Base-by-base conservation (phyloP, 2,888 invertebrate species). In the Drosophila limbata region DNA sequence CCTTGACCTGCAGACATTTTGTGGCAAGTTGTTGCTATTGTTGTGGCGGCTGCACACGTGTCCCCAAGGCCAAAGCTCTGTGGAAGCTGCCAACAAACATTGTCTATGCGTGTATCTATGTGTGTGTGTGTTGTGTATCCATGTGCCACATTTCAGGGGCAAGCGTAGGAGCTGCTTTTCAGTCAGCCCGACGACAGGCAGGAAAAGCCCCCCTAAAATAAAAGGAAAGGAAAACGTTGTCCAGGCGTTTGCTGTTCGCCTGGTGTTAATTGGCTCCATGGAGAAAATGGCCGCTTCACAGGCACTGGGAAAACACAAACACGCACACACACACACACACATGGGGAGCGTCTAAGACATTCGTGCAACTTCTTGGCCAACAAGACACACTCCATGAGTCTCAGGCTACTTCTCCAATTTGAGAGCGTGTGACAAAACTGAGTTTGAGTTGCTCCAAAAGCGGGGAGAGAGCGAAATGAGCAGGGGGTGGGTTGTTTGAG, bases 271-370 rank as follows among this genome's bases (percentile, higher is more conserved):
- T 90, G 88, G 90, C 91, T 90, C 91, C 84, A 87, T 90, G 79
- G 90, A 89, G 90, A 91, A 91, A 91, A 91, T 90, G 90, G 91
- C 91, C 81, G 91, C 81, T 87, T 65, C 70, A 68, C 73, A 52
- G 37, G 53, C 45, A 37, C 64, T 64, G 51, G 64, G 47, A 62
- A 71, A 55, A 60, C 35, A 64, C 35, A 64, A 42, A 55, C 64
- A 19, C 52, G 56, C 39, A 9, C 47, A 9, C 28, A 45, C n/a
- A 28, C 28, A 28, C 11, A 35, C 9, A 6, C 9, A 53, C 9
- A 21, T 50, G 57, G 57, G 53, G 67, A 53, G 17, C 44, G 73
- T 77, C 69, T 73, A 79, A 79, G 81, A 79, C 82, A 69, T 81
- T 79, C 63, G 37, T 57, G 35, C 57, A 77, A 81, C 78, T 81